Base-by-base conservation (phyloP, 2,113 vertebrate genomes). In the Plecotus auritus region DNA sequence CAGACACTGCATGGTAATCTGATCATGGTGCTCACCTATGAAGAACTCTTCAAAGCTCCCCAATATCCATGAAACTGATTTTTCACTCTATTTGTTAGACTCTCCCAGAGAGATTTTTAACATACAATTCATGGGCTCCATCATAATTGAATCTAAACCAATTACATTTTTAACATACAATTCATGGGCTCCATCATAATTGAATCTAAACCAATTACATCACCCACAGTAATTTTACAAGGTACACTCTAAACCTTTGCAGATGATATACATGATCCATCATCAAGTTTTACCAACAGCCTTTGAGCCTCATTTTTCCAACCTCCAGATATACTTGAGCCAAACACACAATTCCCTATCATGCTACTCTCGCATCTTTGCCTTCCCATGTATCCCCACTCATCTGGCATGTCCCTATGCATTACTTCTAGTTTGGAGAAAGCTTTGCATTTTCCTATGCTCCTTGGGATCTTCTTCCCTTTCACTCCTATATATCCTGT, bases 151-250 rank as follows among this genome's bases (percentile, higher is more conserved):
- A 42, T 73, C 69, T 83, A 76, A 45, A 73, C 70, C 30, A 74
- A 30, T 92, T 73, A 82, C 9, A 59, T 54, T 66, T 87, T 88
- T 87, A 92, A 82, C 73, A 82, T 67, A 23, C 23, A 64, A 35
- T 7, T 28, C 56, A 42, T 26, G n/a, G 23, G 12, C 20, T 80
- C 35, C 32, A 30, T n/a, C 14, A 64, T n/a, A 54, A 80, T 6
- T 35, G 66, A 12, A 42, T 73, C 69, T 83, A 76, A 45, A 73
- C 70, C 30, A 74, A 30, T 92, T 73, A 82, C 9, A 59, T n/a
- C n/a, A n/a, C n/a, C n/a, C n/a, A n/a, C n/a, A n/a, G n/a, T n/a
- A n/a, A n/a, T n/a, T n/a, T 42, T 76, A 78, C 30, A 88, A 56
- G 2, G 13, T 37, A 59, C 1, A 78, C 73, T 26, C 66, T 66